Evolutionary conservation across 2,113 vertebrate genomes (phyloP).

Genomic region (Heteronetta atricapilla): DNA sequence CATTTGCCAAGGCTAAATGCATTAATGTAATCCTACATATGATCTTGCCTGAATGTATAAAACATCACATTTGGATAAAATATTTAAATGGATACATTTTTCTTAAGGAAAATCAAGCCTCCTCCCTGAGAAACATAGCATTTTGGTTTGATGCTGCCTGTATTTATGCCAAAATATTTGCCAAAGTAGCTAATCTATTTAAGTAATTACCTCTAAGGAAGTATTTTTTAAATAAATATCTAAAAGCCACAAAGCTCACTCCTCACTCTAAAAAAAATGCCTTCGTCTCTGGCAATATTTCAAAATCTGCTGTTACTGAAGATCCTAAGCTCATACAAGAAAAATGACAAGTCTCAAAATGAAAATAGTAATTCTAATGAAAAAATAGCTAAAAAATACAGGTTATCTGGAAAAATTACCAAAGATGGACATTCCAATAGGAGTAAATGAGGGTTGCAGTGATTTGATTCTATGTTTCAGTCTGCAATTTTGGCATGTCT

Average conservation of each 20-base stretch:
- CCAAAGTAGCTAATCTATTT: neutral
- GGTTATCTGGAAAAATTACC: neutral
- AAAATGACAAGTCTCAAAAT: neutral
- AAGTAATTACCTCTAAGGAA: constrained; percentile 13
- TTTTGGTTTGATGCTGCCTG: neutral
- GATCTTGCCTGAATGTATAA: neutral
- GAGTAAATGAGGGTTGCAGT: neutral
- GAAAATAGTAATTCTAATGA: neutral
- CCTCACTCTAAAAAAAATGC: neutral
- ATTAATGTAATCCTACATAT: neutral
- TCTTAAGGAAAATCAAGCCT: neutral
- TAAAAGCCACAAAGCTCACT: neutral
- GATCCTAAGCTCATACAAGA: neutral
- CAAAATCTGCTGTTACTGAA: neutral
- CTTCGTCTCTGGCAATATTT: neutral
- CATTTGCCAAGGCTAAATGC: neutral
- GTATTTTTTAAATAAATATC: constrained; percentile 1
- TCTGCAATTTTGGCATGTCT: neutral
- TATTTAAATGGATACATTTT: constrained; percentile 1
- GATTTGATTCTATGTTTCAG: neutral
- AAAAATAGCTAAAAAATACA: neutral
- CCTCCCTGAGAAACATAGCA: neutral
- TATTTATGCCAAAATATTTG: neutral
- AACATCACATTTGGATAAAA: neutral
- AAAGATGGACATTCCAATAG: neutral